These are phyloP conservation scores for Chymomyza caudatula DNA, from an alignment of 2,888 invertebrate species.

Conservation along the genomic window DNA sequence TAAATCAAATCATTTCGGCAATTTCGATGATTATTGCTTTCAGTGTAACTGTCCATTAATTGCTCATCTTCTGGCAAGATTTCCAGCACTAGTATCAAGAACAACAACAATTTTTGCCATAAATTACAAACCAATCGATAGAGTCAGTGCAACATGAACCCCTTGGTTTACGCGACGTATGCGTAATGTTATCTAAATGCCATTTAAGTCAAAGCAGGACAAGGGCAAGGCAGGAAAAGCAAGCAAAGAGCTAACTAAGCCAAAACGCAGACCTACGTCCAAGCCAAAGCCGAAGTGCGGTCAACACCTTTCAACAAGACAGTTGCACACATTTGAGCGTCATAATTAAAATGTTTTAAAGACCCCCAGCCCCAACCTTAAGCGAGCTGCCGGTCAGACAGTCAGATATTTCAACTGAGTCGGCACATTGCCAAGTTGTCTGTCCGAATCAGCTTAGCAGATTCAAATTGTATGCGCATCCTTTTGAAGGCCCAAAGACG, in stretches of 20 bases:
- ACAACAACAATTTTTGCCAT: conserved; percentile 9
- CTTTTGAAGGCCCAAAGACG: conserved; percentile 7
- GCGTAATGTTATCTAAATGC: conserved; percentile 63
- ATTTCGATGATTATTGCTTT: neutral
- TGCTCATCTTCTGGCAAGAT: neutral
- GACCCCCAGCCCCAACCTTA: conserved; percentile 21
- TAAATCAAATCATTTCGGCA: neutral
- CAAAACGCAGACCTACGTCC: conserved; percentile 1
- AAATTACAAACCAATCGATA: conserved; percentile 16
- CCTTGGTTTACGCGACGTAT: neutral
- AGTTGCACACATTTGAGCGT: conserved; percentile 49
- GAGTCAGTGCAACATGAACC: conserved; percentile 3
- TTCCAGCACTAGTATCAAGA: neutral
- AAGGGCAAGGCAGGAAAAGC: neutral
- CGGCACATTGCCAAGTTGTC: conserved; percentile 16
- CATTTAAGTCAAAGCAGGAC: conserved; percentile 48
- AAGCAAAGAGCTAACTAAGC: neutral
- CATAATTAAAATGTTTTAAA: conserved; percentile 75
- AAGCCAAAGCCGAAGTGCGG: conserved; percentile 21
- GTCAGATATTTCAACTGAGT: conserved; percentile 3
- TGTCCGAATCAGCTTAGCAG: conserved; percentile 11
- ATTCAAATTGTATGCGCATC: conserved; percentile 49
- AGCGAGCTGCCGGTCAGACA: conserved; percentile 4
- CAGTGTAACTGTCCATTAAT: neutral
- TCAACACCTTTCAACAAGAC: conserved; percentile 50